Evolutionary conservation across 2,888 invertebrate genomes (phyloP).

Genomic region (Ophion obscuratus): DNA sequence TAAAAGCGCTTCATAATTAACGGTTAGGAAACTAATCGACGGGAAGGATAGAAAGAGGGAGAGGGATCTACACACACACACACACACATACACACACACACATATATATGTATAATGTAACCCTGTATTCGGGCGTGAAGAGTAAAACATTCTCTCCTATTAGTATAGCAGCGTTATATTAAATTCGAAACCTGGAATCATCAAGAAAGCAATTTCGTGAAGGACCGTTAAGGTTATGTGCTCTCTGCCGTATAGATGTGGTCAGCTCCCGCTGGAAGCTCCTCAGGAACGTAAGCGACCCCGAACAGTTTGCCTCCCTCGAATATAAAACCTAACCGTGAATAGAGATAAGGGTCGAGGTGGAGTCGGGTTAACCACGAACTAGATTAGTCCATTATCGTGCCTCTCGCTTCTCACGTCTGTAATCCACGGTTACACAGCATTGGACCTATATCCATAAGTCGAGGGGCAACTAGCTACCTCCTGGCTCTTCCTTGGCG

Average conservation of each 20-base stretch:
- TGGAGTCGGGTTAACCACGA: conserved; percentile 58
- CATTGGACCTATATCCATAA: conserved; percentile 30
- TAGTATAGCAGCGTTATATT: conserved; percentile 44
- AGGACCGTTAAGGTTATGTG: conserved; percentile 53
- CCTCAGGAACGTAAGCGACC: conserved; percentile 43
- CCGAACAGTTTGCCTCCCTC: conserved; percentile 43
- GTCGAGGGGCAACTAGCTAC: conserved; percentile 37
- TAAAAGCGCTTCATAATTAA: conserved; percentile 68
- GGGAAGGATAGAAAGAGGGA: conserved; percentile 18
- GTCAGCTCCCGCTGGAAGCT: conserved; percentile 16
- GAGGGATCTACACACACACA: not conserved
- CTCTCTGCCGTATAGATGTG: conserved; percentile 28
- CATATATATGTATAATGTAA: conserved; percentile 11
- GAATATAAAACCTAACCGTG: conserved; percentile 54
- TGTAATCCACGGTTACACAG: conserved; percentile 34
- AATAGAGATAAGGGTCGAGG: conserved; percentile 60
- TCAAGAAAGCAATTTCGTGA: conserved; percentile 63
- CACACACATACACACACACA: too few relatives aligned
- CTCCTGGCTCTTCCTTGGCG: not conserved
- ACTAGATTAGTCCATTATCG: conserved; percentile 66
- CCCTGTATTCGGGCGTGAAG: conserved; percentile 31
- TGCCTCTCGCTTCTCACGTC: conserved; percentile 26
- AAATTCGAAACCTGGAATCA: conserved; percentile 47
- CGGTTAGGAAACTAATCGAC: conserved; percentile 67
- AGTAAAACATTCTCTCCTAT: conserved; percentile 55